Percentiles rank a stretch among this genome's conserved stretches.
Evolutionary conservation across 53 echinoderm and acorn worm genomes (phyloP).

Genomic region (Holothuria scabra): DNA sequence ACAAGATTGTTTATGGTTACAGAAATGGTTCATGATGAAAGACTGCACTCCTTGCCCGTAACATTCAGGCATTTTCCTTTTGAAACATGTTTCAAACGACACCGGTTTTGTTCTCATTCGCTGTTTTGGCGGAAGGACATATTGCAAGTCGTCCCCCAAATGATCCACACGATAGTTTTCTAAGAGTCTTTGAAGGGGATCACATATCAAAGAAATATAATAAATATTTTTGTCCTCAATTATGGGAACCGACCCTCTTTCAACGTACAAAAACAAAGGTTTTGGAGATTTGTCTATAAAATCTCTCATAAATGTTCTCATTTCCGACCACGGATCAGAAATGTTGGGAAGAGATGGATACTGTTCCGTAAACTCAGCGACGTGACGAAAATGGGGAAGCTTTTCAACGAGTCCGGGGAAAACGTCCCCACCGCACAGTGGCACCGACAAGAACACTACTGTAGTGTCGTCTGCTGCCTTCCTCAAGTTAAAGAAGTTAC

Average conservation of each 20-base stretch:
- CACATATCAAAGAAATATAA: conserved; percentile 41
- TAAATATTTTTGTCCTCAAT: not conserved
- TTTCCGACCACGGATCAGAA: not conserved
- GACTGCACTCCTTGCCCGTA: conserved; percentile 13
- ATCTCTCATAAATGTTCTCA: conserved; percentile 1
- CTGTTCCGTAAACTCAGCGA: conserved; percentile 37
- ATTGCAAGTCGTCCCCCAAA: conserved; percentile 22
- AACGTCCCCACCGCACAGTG: conserved; percentile 35
- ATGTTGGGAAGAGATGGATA: conserved; percentile 11
- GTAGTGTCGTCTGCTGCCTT: conserved; percentile 4
- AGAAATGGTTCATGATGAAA: conserved; percentile 31
- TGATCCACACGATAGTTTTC: conserved; percentile 41
- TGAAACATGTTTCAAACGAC: conserved; percentile 22
- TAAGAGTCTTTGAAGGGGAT: conserved; percentile 22
- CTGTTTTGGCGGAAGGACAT: not conserved
- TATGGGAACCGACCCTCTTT: conserved; percentile 23
- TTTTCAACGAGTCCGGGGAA: conserved; percentile 34
- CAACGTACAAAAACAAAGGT: conserved; percentile 29
- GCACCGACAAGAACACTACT: conserved; percentile 12
- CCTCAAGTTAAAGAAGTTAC: conserved; percentile 3
- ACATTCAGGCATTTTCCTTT: not conserved
- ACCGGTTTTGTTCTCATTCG: conserved; percentile 31
- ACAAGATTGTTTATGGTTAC: not conserved
- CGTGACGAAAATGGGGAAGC: conserved; percentile 23
- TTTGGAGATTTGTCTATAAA: conserved; percentile 26